phyloP scores from a whole-genome alignment of 2,888 invertebrate genomes.

The Stramonita haemastoma region DNA sequence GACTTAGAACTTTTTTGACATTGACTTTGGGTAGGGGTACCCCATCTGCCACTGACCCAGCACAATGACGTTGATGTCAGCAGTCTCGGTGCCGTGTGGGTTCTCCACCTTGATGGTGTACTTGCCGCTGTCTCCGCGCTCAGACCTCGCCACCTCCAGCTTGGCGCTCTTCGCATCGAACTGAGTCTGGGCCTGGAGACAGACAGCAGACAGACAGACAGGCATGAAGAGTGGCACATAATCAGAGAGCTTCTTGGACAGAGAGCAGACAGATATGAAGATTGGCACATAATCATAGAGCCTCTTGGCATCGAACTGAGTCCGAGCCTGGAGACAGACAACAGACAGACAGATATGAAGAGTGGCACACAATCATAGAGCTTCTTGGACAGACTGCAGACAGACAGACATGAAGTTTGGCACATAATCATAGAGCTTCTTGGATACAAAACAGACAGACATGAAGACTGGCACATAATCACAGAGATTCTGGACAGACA shows the following conservation, averaged over 20 bases:
- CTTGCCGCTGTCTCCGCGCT: conserved; percentile 76
- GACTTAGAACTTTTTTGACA: background rate
- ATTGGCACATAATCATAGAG: background rate
- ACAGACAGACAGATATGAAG: background rate
- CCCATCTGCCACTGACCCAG: conserved; percentile 64
- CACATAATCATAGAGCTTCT: background rate
- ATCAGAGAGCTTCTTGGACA: background rate
- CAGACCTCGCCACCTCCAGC: conserved; percentile 72
- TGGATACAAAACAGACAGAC: background rate
- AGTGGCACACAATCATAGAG: no score
- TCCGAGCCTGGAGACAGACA: no score
- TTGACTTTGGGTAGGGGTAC: no score
- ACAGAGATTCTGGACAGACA: no score
- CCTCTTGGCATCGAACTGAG: no score
- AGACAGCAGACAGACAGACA: no score
- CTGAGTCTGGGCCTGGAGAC: conserved; percentile 59
- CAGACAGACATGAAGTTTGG: background rate
- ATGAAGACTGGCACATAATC: background rate
- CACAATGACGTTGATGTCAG: conserved; percentile 76
- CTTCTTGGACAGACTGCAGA: background rate
- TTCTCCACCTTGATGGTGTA: conserved; percentile 76
- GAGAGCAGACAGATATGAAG: background rate
- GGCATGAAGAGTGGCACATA: no score
- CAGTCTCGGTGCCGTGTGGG: conserved; percentile 73
- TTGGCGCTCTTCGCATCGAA: conserved; percentile 73